Conservation (phyloP, 2,113 vertebrate species). For the Erinaceus europaeus region DNA sequence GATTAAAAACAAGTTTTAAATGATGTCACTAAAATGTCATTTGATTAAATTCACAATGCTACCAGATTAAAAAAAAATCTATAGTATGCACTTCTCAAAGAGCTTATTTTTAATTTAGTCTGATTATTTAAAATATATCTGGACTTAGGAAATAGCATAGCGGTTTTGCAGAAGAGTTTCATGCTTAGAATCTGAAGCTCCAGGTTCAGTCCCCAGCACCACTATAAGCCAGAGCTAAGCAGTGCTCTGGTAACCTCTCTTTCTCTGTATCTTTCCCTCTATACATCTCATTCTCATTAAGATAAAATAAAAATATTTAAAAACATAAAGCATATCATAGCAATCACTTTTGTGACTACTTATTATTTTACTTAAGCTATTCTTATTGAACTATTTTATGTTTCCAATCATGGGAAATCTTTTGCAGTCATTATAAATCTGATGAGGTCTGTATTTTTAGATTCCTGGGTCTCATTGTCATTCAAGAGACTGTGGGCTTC, state of each 20-base stretch:
- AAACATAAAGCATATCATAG: no score
- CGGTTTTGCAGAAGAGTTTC: no score
- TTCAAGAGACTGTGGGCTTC: slow-evolving; percentile 21
- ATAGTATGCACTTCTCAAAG: not conserved
- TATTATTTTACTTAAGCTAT: slow-evolving; percentile 50
- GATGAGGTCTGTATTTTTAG: slow-evolving; percentile 55
- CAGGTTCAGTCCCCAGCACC: no score
- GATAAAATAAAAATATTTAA: no score
- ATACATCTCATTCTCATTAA: no score
- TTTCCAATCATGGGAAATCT: slow-evolving; percentile 55
- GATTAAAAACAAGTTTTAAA: not conserved
- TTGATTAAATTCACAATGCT: not conserved
- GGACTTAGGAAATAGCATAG: no score
- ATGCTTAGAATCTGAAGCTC: no score
- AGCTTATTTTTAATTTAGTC: slow-evolving; percentile 7
- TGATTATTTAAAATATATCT: slow-evolving; percentile 44
- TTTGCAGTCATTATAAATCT: slow-evolving; percentile 36
- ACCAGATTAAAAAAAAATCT: not conserved
- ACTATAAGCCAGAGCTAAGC: no score
- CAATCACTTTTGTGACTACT: slow-evolving; percentile 32
- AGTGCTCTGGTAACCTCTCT: no score
- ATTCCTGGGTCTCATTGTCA: slow-evolving; percentile 43
- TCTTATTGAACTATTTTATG: slow-evolving; percentile 50
- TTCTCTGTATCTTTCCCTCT: no score
- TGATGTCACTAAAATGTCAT: not conserved